These are phyloP conservation scores for Hypsibius dujardini DNA, from an alignment of 1,140 invertebrate species.

Conservation along the genomic window DNA sequence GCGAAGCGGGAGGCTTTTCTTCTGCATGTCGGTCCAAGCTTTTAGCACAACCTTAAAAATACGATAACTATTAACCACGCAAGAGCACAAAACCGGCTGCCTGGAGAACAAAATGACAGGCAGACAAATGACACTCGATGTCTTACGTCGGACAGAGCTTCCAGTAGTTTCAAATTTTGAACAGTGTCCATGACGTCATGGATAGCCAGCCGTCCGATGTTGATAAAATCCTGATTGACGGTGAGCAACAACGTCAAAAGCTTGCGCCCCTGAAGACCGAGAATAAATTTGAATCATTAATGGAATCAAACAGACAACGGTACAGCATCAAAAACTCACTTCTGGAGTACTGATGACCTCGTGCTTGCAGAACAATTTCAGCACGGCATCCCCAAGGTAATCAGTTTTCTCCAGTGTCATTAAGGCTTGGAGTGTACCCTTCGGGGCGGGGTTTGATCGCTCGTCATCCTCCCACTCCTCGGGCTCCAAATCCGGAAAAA, in stretches of 20 bases:
- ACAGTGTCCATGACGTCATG: neutral
- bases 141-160: neutral
- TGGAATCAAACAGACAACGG: neutral
- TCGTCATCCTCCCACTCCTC: constrained; percentile 6
- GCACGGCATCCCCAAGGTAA: neutral
- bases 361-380: neutral
- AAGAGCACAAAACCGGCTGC: neutral
- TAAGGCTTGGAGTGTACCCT: neutral
- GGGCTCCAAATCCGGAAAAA: neutral
- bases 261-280: neutral
- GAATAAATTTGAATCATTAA: neutral
- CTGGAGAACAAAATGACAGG: neutral
- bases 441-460: neutral
- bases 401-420: neutral
- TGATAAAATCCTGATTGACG: neutral
- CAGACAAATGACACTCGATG: neutral
- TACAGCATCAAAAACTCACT: neutral
- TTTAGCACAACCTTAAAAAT: neutral
- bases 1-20: neutral
- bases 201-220: neutral
- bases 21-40: neutral
- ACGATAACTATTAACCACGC: neutral
- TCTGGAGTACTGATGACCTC: neutral
- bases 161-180: neutral
- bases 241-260: neutral